Base-by-base conservation (phyloP, 2,113 vertebrate genomes). In the Stegastes partitus region DNA sequence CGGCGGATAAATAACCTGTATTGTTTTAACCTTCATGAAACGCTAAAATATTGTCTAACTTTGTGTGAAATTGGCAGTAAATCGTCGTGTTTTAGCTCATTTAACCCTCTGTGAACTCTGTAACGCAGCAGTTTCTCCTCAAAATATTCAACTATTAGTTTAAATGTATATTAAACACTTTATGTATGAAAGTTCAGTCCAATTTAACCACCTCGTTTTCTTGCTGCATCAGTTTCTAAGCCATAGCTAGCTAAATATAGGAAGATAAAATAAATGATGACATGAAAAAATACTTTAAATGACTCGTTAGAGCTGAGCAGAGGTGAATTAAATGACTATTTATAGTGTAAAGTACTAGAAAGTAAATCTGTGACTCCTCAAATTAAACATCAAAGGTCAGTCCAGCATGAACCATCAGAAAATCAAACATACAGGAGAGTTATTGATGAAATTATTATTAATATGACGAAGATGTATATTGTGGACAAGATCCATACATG, bases 321-420 rank as follows among this genome's bases (percentile, higher is more conserved):
- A 26, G 19, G 25, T 50, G 42, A 23, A n/a, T n/a, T n/a, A n/a
- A n/a, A n/a, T n/a, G 22, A 50, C 11, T 45, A 25, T 31, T 53
- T 21, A 10, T 54, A 25, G 44, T 50, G 21, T 19, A 31, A 56
- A 50, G 47, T 76, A 37, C 22, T 16, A 26, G n/a, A 42, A 14
- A 73, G 28, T 51, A 47, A 34, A 34, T 34, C 22, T 44, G 31
- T 62, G 18, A 42, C 26, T 57, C 7, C 8, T 69, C 21, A 37
- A 51, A 39, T 72, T 14, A 71, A 44, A 70, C 45, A 47, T 39
- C 25, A 55, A 39, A 37, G 44, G 37, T 71, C 22, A 42, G 31
- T 75, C 58, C 53, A 44, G 3, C 11, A n/a, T 18, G 37, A 70
- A 8, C 2, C 11, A 10, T 34, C 26, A 22, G 7, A 66, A 34